These are phyloP conservation scores for Phaonia tiefii DNA, from an alignment of 2,888 invertebrate species.

Conservation along the genomic window DNA sequence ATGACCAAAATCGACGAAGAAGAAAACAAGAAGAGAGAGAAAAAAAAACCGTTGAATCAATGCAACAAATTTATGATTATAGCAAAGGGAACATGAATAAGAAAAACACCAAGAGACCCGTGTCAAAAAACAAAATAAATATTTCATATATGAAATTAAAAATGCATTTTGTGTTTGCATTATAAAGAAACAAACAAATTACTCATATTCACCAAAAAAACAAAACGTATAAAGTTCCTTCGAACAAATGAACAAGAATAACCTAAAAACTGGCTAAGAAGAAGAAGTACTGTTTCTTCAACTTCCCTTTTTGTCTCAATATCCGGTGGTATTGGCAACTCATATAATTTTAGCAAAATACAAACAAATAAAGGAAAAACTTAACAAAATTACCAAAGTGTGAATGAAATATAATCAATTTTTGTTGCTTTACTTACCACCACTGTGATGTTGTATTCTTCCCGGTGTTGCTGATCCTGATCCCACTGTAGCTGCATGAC, in stretches of 20 bases:
- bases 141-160: conserved; percentile 33
- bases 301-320: conserved; percentile 61
- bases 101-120: neutral
- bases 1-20: conserved; percentile 59
- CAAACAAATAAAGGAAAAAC: too few relatives aligned
- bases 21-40: conserved; percentile 27
- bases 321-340: conserved; percentile 51
- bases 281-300: conserved; percentile 20
- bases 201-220: conserved; percentile 3
- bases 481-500: too few relatives aligned
- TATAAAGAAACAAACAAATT: conserved; percentile 18
- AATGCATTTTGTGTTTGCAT: conserved; percentile 56
- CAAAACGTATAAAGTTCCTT: conserved; percentile 8
- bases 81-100: neutral
- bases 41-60: conserved; percentile 50
- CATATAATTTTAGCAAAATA: neutral
- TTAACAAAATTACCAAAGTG: neutral
- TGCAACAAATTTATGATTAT: conserved; percentile 49
- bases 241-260: neutral
- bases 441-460: conserved; percentile 73
- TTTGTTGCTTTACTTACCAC: conserved; percentile 71
- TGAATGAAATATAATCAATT: conserved; percentile 1
- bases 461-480: conserved; percentile 70
- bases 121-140: conserved; percentile 30
- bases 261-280: conserved; percentile 13